Conservation (phyloP, 1,140 invertebrate species). For the Dryas iulia region DNA sequence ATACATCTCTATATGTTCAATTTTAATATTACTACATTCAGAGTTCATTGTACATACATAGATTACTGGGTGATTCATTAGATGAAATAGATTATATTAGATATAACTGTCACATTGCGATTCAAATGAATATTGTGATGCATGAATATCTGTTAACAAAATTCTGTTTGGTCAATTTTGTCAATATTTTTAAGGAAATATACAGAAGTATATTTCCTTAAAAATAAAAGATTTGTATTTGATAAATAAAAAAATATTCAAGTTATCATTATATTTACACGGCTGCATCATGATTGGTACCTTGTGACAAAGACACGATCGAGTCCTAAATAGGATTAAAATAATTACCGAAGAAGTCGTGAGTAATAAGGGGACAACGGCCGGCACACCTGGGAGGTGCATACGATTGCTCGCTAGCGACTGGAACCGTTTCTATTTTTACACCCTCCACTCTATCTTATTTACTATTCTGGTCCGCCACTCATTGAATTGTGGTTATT, state of each 20-base stretch:
- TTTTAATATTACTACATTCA: slow-evolving; percentile 34
- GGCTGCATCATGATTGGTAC: neutral
- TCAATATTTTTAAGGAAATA: no score
- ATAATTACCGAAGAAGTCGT: slow-evolving; percentile 12
- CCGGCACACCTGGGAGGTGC: slow-evolving; percentile 71
- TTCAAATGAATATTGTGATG: slow-evolving; percentile 30
- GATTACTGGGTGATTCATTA: slow-evolving; percentile 57
- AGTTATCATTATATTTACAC: no score
- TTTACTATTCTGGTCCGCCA: slow-evolving; percentile 79
- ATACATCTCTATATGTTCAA: slow-evolving; percentile 50
- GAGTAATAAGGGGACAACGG: slow-evolving; percentile 50
- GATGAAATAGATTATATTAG: slow-evolving; percentile 48
- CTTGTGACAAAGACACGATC: neutral
- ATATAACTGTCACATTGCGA: slow-evolving; percentile 18
- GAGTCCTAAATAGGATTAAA: neutral
- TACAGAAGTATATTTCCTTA: no score
- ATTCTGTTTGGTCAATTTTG: neutral
- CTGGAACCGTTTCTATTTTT: slow-evolving; percentile 77
- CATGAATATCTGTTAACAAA: neutral
- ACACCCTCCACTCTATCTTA: slow-evolving; percentile 75
- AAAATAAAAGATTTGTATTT: no score
- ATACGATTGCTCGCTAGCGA: slow-evolving; percentile 64
- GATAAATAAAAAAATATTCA: no score
- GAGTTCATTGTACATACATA: slow-evolving; percentile 68
- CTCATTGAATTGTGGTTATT: slow-evolving; percentile 80